These are phyloP conservation scores for Porites rus DNA, from an alignment of 92 coral and sea anemone species.

Conservation along the genomic window DNA sequence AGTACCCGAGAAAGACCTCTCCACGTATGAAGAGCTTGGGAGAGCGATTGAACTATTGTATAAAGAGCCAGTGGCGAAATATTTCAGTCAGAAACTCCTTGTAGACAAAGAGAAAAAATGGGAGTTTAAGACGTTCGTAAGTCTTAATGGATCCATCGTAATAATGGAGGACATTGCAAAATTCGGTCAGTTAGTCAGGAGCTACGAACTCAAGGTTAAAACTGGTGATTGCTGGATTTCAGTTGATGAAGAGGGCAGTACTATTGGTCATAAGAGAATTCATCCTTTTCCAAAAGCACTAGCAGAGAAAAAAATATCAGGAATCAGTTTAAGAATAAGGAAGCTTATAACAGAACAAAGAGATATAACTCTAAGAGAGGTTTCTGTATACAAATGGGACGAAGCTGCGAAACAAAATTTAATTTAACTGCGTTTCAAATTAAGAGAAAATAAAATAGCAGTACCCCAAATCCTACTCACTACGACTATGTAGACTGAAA, in stretches of 20 bases:
- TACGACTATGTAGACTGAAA: too few species aligned
- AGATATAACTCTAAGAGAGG: conserved; percentile 48
- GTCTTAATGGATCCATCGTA: conserved; percentile 70
- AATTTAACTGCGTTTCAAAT: background rate
- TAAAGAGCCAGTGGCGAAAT: conserved; percentile 45
- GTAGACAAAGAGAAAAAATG: conserved; percentile 32
- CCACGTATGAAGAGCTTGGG: conserved; percentile 70
- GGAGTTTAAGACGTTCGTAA: conserved; percentile 17
- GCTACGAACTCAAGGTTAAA: conserved; percentile 43
- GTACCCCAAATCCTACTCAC: too few species aligned
- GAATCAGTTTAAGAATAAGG: conserved; percentile 55
- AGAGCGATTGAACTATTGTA: conserved; percentile 65
- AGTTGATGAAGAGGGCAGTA: conserved; percentile 43
- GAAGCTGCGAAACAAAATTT: conserved; percentile 57
- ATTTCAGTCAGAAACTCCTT: conserved; percentile 38
- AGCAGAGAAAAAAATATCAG: conserved; percentile 26
- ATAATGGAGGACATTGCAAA: conserved; percentile 74
- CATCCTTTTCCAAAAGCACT: conserved; percentile 74
- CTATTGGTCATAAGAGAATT: conserved; percentile 87
- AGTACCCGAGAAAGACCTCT: conserved; percentile 73
- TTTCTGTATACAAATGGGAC: conserved; percentile 76
- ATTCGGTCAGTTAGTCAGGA: conserved; percentile 66
- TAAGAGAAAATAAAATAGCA: background rate
- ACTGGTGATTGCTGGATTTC: conserved; percentile 35
- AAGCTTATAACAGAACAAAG: conserved; percentile 54